These are phyloP conservation scores for Boloria euphrosyne DNA, from an alignment of 2,888 invertebrate genomes.

Conservation along the genomic window DNA sequence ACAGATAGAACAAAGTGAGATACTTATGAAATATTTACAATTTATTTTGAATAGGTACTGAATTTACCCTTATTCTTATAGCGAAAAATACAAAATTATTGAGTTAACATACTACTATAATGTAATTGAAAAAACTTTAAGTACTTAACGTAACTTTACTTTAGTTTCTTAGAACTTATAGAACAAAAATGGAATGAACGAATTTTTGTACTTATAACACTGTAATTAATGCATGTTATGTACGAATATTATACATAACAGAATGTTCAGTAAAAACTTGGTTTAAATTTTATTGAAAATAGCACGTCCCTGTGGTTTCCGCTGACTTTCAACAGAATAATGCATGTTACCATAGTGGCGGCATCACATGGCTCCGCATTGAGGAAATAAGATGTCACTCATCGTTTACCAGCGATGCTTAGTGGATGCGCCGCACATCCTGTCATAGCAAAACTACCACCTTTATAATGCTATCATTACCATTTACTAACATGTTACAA, in stretches of 20 bases:
- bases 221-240: slow-evolving; percentile 1
- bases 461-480: slow-evolving; percentile 26
- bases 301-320: slow-evolving; percentile 21
- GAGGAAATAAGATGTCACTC: slow-evolving; percentile 76
- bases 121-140: no score
- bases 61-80: no score
- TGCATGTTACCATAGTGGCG: slow-evolving; percentile 46
- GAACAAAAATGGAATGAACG: not conserved
- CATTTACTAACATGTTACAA: slow-evolving; percentile 6
- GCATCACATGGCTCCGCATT: slow-evolving; percentile 43
- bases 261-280: slow-evolving; percentile 14
- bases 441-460: slow-evolving; percentile 35
- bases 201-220: not conserved
- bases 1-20: no score
- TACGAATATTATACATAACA: not conserved
- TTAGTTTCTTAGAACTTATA: no score
- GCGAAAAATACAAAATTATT: no score
- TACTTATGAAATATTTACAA: no score
- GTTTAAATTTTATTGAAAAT: slow-evolving; percentile 28
- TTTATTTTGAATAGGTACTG: no score
- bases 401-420: slow-evolving; percentile 53
- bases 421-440: slow-evolving; percentile 53
- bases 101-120: no score
- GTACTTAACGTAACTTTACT: no score
- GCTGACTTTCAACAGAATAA: slow-evolving; percentile 36